Evolutionary conservation across 1,140 invertebrate species (phyloP), one percentile per base, ranked within the genome.

Genomic region (Achroia grisella): DNA sequence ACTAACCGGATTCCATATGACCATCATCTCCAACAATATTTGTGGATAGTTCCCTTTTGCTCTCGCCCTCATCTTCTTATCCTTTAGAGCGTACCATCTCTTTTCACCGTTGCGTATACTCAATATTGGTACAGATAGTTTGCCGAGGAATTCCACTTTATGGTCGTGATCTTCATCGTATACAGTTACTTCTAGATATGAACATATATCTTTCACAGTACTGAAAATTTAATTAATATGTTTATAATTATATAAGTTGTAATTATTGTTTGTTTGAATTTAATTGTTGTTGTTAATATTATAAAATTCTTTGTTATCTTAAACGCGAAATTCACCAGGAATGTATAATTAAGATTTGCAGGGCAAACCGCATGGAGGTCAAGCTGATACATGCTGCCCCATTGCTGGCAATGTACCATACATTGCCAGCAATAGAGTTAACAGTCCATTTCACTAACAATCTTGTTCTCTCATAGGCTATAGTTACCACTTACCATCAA

Each of bases 111-210:
- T 98, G 52, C 91, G 88, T 59, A 99, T 95, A 71, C 92, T 89
- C 11, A 95, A 79, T 8, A 99, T 83, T 0, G 98, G 98, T 59
- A 99, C 93, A 2, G 92, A 91, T 8, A 99, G 86, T 86, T 96
- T 97, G 4, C 98, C 98, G 0, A 99, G 86, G 82, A 99, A 99
- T 82, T 99, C 98, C 0, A 97, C 95, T 83, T 98, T 98, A 73
- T 99, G 97, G 79, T 99, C 97, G 48, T 95, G 89, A 86, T 99
- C 98, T 86, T 99, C 98, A 74, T 99, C 98, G 76, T 94, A 99
- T 0, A 99, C 96, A 0, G 97, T 99, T n/a, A 99, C 88, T 77
- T 99, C 97, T 37, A 99, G 82, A 12, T 97, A 91, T 29, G 96
- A 95, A 62, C 98, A 97, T 39, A 99, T 97, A 76, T 99, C 98